A percentile compares a stretch with the other conserved stretches of the same genome.
Evolutionary conservation across 2,888 invertebrate genomes (phyloP).

Genomic region (Galeopsomyia nigrocyanea): DNA sequence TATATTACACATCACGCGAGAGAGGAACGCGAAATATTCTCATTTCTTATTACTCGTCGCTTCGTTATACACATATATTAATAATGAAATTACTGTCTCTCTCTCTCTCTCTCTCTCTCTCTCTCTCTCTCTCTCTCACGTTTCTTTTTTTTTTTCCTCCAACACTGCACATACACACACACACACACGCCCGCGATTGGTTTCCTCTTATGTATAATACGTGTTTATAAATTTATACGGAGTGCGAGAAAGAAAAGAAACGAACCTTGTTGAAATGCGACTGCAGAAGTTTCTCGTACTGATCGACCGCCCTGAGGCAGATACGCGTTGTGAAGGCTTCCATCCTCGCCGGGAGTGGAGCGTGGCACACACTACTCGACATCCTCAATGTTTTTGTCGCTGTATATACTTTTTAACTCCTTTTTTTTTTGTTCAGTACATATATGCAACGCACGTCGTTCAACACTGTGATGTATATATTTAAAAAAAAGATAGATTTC

Average conservation of each 20-base stretch:
- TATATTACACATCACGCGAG: no score
- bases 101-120: neutral
- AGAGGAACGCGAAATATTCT: no score
- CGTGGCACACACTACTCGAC: constrained; percentile 67
- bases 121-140: neutral
- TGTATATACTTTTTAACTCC: no score
- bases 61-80: neutral
- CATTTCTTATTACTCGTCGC: no score
- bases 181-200: neutral
- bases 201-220: no score
- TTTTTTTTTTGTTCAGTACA: no score
- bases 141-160: neutral
- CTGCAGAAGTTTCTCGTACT: constrained; percentile 76
- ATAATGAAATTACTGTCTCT: neutral
- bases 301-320: constrained; percentile 74
- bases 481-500: no score
- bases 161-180: neutral
- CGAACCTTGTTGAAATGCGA: constrained; percentile 70
- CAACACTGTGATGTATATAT: no score
- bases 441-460: no score
- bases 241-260: neutral
- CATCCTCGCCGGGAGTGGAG: constrained; percentile 65
- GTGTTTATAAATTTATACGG: no score
- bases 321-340: constrained; percentile 71
- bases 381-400: constrained; percentile 52